phyloP scores from a whole-genome alignment of 2,113 vertebrate genomes.

The Trinectes maculatus region DNA sequence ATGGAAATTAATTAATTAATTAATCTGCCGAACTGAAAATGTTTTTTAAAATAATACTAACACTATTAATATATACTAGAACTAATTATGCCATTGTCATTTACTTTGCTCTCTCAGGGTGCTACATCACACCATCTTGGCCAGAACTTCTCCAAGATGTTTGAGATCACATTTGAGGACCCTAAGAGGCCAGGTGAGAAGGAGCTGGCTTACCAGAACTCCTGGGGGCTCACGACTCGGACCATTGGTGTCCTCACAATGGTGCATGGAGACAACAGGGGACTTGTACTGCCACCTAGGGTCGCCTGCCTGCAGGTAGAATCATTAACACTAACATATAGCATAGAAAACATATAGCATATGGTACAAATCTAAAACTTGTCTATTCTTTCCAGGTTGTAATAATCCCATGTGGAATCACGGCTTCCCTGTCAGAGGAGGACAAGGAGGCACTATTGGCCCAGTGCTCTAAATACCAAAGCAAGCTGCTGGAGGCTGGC shows the following conservation, averaged over 20 bases:
- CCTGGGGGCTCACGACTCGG: constrained; percentile 96
- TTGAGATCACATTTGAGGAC: constrained; percentile 96
- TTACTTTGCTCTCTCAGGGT: constrained; percentile 80
- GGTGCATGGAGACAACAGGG: constrained; percentile 98
- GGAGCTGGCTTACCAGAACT: constrained; percentile 95
- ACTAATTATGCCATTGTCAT: not conserved
- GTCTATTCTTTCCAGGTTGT: constrained; percentile 82
- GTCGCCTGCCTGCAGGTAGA: constrained; percentile 94
- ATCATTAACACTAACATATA: not conserved
- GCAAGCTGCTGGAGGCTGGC: constrained; percentile 77
- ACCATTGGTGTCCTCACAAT: constrained; percentile 97
- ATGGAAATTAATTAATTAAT: not conserved
- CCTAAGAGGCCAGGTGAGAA: constrained; percentile 95
- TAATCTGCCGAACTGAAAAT: too few species aligned
- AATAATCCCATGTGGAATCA: constrained; percentile 96
- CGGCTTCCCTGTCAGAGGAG: constrained; percentile 88
- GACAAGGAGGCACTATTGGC: constrained; percentile 87
- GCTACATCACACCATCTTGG: constrained; percentile 97
- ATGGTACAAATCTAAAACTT: not conserved
- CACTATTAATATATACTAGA: too few species aligned
- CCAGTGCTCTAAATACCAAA: constrained; percentile 88
- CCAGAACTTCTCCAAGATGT: constrained; percentile 98
- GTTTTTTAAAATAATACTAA: too few species aligned
- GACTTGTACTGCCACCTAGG: constrained; percentile 91
- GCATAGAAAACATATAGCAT: not conserved